Conservation (phyloP, 2,888 invertebrate species). For the Hyposoter didymator region DNA sequence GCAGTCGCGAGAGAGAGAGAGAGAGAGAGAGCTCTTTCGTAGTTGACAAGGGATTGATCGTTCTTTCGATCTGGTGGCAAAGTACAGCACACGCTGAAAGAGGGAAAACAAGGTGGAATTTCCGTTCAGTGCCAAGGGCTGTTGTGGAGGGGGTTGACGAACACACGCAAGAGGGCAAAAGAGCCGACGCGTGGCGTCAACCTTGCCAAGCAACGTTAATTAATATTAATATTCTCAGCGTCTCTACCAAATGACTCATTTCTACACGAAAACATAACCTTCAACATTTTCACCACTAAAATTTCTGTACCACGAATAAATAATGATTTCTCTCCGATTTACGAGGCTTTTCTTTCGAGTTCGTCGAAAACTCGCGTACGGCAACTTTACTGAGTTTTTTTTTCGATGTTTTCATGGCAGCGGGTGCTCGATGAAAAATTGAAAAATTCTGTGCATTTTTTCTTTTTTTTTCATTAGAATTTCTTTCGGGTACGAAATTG, state of each 20-base stretch:
- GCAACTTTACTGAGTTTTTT: background rate
- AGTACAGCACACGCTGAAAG: constrained; percentile 47
- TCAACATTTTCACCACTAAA: constrained; percentile 27
- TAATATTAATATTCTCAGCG: constrained; percentile 65
- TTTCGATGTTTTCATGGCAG: background rate
- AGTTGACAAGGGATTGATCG: constrained; percentile 62
- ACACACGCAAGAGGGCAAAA: constrained; percentile 53
- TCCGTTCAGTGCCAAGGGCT: constrained; percentile 37
- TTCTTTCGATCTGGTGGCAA: constrained; percentile 51
- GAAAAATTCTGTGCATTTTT: too few relatives aligned
- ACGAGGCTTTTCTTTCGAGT: constrained; percentile 11
- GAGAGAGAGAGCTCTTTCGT: background rate
- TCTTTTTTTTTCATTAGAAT: background rate
- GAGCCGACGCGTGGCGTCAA: constrained; percentile 48
- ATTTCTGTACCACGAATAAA: constrained; percentile 45
- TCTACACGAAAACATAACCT: constrained; percentile 44
- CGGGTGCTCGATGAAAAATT: too few relatives aligned
- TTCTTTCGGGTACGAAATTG: background rate
- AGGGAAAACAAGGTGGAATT: constrained; percentile 57
- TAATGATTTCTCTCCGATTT: constrained; percentile 53
- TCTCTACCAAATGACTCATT: constrained; percentile 62
- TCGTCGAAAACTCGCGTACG: background rate
- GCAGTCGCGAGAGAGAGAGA: background rate
- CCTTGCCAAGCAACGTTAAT: constrained; percentile 49
- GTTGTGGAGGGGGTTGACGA: constrained; percentile 39